Evolutionary conservation across 2,888 invertebrate species (phyloP).

Genomic region (Latrodectus elegans): DNA sequence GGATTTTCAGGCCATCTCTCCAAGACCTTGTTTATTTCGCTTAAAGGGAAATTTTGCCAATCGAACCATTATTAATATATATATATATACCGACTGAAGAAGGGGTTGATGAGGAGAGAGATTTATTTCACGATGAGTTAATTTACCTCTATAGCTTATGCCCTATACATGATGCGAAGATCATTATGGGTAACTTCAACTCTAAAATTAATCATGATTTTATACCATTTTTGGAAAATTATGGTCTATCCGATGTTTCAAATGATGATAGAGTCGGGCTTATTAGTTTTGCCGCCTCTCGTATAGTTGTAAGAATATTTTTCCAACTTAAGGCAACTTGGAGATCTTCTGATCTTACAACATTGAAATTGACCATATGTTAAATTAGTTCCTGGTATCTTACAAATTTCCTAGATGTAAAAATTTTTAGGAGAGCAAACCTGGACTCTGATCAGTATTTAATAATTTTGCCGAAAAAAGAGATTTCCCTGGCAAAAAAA

Average conservation of each 20-base stretch:
- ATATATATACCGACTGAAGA: neutral
- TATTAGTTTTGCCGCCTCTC: neutral
- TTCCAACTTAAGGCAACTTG: neutral
- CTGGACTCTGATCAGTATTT: no score
- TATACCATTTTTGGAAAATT: neutral
- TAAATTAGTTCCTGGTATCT: no score
- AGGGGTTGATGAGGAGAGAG: neutral
- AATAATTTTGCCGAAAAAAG: no score
- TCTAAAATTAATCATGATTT: neutral
- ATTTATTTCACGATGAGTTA: neutral
- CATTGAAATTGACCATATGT: no score
- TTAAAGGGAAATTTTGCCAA: neutral
- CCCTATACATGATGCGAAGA: neutral
- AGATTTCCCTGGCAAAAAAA: no score
- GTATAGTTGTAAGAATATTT: neutral
- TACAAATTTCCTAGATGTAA: no score
- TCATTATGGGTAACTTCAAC: neutral
- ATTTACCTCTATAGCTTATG: neutral
- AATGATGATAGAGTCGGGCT: neutral
- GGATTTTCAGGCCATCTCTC: neutral
- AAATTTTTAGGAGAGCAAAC: no score
- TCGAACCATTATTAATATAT: no score
- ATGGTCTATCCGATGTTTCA: neutral
- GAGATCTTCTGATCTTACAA: no score
- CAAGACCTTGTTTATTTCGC: neutral